phyloP scores from a whole-genome alignment of 2,888 invertebrate species.

The Heliconius hortense region DNA sequence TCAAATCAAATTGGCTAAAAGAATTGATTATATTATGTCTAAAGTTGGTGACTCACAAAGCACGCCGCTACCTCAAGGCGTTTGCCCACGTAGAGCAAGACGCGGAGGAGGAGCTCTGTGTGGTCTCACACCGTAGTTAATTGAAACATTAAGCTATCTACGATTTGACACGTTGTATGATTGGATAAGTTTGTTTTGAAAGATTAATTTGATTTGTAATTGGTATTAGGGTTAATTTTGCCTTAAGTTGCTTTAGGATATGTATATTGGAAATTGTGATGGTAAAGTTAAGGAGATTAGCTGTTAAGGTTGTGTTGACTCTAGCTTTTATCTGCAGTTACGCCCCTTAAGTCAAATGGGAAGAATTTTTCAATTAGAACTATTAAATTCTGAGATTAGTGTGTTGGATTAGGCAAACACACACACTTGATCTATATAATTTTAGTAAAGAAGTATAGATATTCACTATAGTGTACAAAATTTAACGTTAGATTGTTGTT shows the following conservation, averaged over 20 bases:
- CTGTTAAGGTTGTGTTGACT: too few species aligned
- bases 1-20: conserved; percentile 19
- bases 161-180: conserved; percentile 45
- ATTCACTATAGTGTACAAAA: too few species aligned
- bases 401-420: too few species aligned
- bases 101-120: conserved; percentile 52
- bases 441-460: too few species aligned
- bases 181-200: conserved; percentile 42
- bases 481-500: too few species aligned
- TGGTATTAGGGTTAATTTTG: conserved; percentile 6
- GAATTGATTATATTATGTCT: conserved; percentile 41
- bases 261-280: too few species aligned
- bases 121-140: conserved; percentile 48
- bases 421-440: too few species aligned
- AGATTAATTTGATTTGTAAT: conserved; percentile 39
- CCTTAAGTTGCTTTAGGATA: not conserved
- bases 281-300: too few species aligned
- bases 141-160: conserved; percentile 46
- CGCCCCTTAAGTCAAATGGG: too few species aligned
- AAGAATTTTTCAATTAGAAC: too few species aligned
- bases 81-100: conserved; percentile 51
- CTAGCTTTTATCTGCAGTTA: too few species aligned
- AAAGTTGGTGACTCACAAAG: conserved; percentile 47
- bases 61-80: conserved; percentile 49
- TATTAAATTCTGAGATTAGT: too few species aligned